Evolutionary conservation across 53 echinoderm and acorn worm species (phyloP), one percentile per base, ranked within the genome.

Genomic region (Zoroaster sp.): DNA sequence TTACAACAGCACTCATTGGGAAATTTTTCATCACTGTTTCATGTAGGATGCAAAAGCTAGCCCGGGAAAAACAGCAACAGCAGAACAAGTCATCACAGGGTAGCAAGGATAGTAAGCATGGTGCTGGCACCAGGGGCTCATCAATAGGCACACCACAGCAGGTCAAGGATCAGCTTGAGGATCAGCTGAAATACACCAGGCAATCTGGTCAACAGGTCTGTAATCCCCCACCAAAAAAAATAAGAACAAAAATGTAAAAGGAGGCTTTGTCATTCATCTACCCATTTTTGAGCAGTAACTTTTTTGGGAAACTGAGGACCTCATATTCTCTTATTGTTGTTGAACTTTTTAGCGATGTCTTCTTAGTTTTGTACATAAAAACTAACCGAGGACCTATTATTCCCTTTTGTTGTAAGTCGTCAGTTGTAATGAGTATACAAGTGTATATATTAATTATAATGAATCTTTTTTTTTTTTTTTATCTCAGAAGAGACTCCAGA

Each of bases 141-240:
- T n/a, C 85, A 4, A 35, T 70, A 0, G 34, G 68, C 40, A 81
- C 74, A 37, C 31, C 68, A 4, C 74, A 73, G n/a, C 78, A 88
- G 74, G 73, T 93, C 66, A 90, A 92, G 44, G 92, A 90, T 0
- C 89, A 95, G 63, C 15, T 95, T 20, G 95, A 95, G 37, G 91
- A 93, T 12, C 95, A 95, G 87, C 87, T 95, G 40, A 86, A 75
- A 36, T 23, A 78, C 32, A 93, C 93, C 73, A 77, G 93, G 74
- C 40, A 65, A n/a, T 77, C 88, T 32, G 91, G 89, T 75, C 93
- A 93, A 65, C 95, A 95, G 93, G 95, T 94, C 33, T 30, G 8
- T 31, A 69, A 69, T 10, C 39, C 45, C 2, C 28, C 23, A 40
- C 39, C 44, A 2, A n/a, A n/a, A n/a, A n/a, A n/a, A n/a, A n/a